Evolutionary conservation across 2,113 vertebrate genomes (phyloP).

Genomic region (Engraulis encrasicolus): DNA sequence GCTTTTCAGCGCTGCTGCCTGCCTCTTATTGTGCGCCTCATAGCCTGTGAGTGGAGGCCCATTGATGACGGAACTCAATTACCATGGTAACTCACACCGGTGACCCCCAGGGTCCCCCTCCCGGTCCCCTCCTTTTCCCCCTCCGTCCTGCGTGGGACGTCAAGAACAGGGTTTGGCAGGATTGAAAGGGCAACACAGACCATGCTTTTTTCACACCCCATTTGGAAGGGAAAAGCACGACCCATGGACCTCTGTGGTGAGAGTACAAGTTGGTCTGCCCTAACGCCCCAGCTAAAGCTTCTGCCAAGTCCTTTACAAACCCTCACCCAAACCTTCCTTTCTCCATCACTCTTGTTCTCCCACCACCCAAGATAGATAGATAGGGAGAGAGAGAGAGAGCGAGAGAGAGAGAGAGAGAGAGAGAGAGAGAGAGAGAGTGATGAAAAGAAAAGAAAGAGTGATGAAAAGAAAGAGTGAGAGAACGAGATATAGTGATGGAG

Average conservation of each 20-base stretch:
- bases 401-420: too few relatives aligned
- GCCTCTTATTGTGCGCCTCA: constrained; percentile 89
- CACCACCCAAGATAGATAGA: constrained; percentile 16
- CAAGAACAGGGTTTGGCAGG: too few relatives aligned
- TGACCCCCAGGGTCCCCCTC: constrained; percentile 75
- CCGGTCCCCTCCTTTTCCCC: constrained; percentile 66
- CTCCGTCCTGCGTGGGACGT: constrained; percentile 54
- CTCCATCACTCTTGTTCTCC: constrained; percentile 32
- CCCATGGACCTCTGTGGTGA: constrained; percentile 26
- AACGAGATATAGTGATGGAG: too few relatives aligned
- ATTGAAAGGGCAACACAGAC: background rate
- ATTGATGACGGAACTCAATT: constrained; percentile 93
- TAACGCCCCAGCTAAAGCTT: constrained; percentile 29
- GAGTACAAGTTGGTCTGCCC: constrained; percentile 63
- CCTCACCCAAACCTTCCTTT: constrained; percentile 58
- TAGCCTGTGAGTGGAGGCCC: constrained; percentile 88
- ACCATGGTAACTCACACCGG: constrained; percentile 96
- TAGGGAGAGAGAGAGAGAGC: background rate
- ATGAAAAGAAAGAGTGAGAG: too few relatives aligned
- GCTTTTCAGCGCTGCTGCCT: constrained; percentile 92
- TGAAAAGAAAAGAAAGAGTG: too few relatives aligned
- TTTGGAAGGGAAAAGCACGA: constrained; percentile 36
- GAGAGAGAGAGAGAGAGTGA: too few relatives aligned
- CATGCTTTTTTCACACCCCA: constrained; percentile 31
- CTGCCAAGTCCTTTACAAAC: too few relatives aligned